Base-by-base conservation (phyloP, 2,888 invertebrate genomes). In the Strigamia transsilvanica region DNA sequence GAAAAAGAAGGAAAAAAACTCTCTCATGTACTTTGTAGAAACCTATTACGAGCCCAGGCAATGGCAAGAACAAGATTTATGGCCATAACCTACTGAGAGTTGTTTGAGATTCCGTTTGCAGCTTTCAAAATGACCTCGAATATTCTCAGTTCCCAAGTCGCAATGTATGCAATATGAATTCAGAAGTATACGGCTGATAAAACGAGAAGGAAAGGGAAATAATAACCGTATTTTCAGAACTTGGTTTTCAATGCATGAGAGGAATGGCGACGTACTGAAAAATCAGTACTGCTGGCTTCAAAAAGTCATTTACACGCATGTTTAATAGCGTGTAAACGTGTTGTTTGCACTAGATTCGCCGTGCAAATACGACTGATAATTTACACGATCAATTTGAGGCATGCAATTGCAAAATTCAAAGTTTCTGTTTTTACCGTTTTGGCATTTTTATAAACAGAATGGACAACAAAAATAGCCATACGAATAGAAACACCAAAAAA, bases 71-170 rank as follows among this genome's bases (percentile, higher is more conserved):
- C 46, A 46, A 46, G 46, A 46, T 46, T 46, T 46, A 46, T 46
- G 12, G 15, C 46, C 46, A 9, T 46, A 46, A 46, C 46, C 46
- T 46, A 46, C 46, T 13, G 46, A n/a, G 46, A 46, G 12, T n/a
- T 46, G 46, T 46, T 46, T 46, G 46, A n/a, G 46, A 46, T 46
- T 46, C 46, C 46, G 46, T 46, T 46, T 46, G 46, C 46, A 46
- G 46, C 46, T 46, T 5, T 46, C 15, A 13, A 46, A 46, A 46
- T 46, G 46, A 46, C 46, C 46, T 46, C 46, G n/a, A 46, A 46
- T 46, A n/a, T n/a, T n/a, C 46, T 46, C 46, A 13, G 13, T 46
- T 46, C 46, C 46, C 7, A 46, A 46, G 46, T 46, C n/a, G 15
- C 46, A 12, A 46, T 46, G n/a, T 46, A 46, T 46, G 46, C 46